phyloP scores from a whole-genome alignment of 1,140 invertebrate genomes.

The Stenopsyche tienmushanensis region DNA sequence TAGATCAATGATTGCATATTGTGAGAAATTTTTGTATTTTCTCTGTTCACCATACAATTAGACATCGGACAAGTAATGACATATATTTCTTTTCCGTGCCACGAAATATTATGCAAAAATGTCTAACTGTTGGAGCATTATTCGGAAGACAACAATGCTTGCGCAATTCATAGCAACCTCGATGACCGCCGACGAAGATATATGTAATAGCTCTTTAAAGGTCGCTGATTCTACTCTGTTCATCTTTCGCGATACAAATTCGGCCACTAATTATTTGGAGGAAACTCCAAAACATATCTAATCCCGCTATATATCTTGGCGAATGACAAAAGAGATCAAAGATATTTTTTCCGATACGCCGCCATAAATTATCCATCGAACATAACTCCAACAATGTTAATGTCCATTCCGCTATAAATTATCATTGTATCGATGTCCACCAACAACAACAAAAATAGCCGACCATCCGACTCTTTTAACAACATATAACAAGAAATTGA shows the following conservation, averaged over 20 bases:
- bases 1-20: neutral
- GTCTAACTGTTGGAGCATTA: neutral
- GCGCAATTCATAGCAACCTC: neutral
- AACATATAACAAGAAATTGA: no score
- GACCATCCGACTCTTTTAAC: no score
- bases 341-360: neutral
- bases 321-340: neutral
- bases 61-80: slow-evolving; percentile 19
- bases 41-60: slow-evolving; percentile 1
- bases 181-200: neutral
- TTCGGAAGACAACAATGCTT: neutral
- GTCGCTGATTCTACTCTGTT: neutral
- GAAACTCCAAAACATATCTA: no score
- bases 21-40: slow-evolving; percentile 6
- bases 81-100: slow-evolving; percentile 10
- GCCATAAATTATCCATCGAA: neutral
- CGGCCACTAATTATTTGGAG: neutral
- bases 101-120: slow-evolving; percentile 17
- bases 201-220: no score
- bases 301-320: neutral
- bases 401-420: no score
- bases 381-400: no score
- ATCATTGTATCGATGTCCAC: no score
- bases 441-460: no score
- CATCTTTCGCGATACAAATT: neutral